Evolutionary conservation across 2,797 vertebrate species (phyloP).

Genomic region (Crenichthys baileyi): DNA sequence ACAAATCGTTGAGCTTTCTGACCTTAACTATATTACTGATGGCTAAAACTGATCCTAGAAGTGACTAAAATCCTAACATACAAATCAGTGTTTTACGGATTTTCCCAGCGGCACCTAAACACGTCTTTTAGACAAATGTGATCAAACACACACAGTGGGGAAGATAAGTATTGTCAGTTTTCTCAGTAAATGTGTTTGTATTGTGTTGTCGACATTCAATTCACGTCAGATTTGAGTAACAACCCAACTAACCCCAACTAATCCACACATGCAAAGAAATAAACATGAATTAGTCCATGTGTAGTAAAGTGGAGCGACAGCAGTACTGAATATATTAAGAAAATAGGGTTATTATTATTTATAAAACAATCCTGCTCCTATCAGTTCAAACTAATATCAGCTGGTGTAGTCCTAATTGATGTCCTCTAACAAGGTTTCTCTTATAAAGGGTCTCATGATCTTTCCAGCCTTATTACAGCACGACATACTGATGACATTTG

Average conservation of each 20-base stretch:
- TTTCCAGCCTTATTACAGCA: background rate
- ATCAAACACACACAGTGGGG: background rate
- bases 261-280: background rate
- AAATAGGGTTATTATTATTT: background rate
- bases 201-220: background rate
- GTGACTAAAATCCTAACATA: constrained; percentile 2
- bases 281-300: background rate
- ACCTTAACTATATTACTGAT: constrained; percentile 53
- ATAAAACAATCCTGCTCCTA: too few relatives aligned
- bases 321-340: background rate
- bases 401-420: background rate
- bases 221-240: background rate
- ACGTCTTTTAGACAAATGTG: background rate
- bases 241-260: background rate
- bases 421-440: background rate
- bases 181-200: background rate
- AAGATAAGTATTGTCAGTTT: background rate
- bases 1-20: constrained; percentile 50
- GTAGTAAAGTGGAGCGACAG: background rate
- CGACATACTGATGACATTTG: background rate
- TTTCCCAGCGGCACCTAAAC: constrained; percentile 1
- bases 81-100: constrained; percentile 1
- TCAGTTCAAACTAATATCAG: background rate
- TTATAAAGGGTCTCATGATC: background rate
- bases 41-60: constrained; percentile 40